A percentile compares a stretch with the other conserved stretches of the same genome.
phyloP scores from a whole-genome alignment of 2,888 invertebrate genomes.

The Xylophagus ater region DNA sequence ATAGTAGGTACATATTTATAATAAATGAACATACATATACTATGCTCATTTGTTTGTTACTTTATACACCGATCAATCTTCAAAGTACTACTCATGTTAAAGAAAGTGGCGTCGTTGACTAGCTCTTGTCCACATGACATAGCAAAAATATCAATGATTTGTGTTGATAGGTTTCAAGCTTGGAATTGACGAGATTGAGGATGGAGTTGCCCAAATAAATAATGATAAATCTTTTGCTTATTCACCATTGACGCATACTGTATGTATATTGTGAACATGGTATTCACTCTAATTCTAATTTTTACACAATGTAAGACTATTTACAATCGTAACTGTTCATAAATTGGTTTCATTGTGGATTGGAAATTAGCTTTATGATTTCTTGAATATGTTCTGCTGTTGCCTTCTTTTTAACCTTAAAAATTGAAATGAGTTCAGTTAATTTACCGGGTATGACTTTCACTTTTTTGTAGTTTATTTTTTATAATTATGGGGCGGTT shows the following conservation, averaged over 20 bases:
- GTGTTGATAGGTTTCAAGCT: slow-evolving; percentile 1
- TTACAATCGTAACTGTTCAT: slow-evolving; percentile 15
- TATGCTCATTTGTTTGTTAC: no score
- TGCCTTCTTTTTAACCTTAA: not conserved
- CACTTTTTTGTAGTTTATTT: no score
- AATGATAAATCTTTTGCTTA: slow-evolving; percentile 16
- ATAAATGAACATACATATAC: no score
- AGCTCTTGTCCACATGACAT: slow-evolving; percentile 14
- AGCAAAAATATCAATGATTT: slow-evolving; percentile 12
- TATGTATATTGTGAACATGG: no score
- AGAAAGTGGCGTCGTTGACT: slow-evolving; percentile 11
- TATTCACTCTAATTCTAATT: no score
- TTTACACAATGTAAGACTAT: slow-evolving; percentile 13
- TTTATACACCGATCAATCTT: no score
- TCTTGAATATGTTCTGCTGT: slow-evolving; percentile 8
- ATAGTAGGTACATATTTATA: no score
- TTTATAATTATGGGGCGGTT: no score
- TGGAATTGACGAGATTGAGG: slow-evolving; percentile 1
- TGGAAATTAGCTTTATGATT: slow-evolving; percentile 16
- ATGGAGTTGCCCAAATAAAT: slow-evolving; percentile 7
- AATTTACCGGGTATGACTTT: slow-evolving; percentile 15
- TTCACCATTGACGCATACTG: no score
- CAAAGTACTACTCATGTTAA: no score
- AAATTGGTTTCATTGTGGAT: slow-evolving; percentile 19
- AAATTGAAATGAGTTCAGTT: slow-evolving; percentile 13